These are phyloP conservation scores for Egretta garzetta DNA, from an alignment of 2,113 vertebrate genomes.

Conservation along the genomic window DNA sequence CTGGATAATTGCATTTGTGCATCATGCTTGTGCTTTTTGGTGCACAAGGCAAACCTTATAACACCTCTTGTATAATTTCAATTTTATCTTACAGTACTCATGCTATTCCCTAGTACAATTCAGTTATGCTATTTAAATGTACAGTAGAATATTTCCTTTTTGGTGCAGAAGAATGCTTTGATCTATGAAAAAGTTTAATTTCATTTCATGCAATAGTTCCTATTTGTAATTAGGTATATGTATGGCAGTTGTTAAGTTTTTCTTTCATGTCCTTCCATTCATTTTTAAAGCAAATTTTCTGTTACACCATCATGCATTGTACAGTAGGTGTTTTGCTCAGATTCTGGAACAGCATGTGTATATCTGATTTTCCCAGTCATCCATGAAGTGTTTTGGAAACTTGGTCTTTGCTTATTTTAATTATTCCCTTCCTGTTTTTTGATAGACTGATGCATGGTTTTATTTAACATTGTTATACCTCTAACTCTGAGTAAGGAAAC, in stretches of 20 bases:
- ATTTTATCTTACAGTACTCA: neutral
- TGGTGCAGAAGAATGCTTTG: conserved; percentile 66
- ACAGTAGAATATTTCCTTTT: conserved; percentile 29
- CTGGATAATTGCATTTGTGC: conserved; percentile 43
- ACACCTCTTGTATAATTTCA: neutral
- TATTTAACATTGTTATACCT: neutral
- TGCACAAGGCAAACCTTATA: neutral
- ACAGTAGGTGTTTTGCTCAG: neutral
- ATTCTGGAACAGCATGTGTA: neutral
- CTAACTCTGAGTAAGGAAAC: neutral
- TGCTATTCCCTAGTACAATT: conserved; percentile 23
- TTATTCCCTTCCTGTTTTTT: conserved; percentile 2
- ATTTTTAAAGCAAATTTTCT: conserved; percentile 63
- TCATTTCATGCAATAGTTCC: conserved; percentile 64
- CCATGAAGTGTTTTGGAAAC: conserved; percentile 23
- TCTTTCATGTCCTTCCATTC: conserved; percentile 67
- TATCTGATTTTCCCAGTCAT: conserved; percentile 25
- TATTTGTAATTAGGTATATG: conserved; percentile 63
- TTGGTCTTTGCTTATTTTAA: conserved; percentile 51
- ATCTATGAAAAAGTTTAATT: conserved; percentile 73
- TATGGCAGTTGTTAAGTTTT: conserved; percentile 15
- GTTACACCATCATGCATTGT: neutral
- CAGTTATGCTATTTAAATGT: conserved; percentile 49
- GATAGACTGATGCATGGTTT: neutral
- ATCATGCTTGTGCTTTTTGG: neutral